Evolutionary conservation across 2,797 vertebrate species (phyloP).

Genomic region (Sternotherus odoratus): DNA sequence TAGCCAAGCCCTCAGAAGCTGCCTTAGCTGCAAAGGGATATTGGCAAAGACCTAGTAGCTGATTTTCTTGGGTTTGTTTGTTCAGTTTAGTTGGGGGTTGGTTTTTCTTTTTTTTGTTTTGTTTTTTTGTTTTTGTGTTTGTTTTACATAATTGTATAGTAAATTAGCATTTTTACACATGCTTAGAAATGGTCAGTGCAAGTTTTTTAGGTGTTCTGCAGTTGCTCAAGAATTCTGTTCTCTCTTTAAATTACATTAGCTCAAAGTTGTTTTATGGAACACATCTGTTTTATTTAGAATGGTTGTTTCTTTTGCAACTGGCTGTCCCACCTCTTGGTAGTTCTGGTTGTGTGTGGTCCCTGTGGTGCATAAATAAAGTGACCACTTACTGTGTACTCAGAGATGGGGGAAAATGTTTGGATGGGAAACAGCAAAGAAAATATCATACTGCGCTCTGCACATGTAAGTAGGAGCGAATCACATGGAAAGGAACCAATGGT

Average conservation of each 20-base stretch:
- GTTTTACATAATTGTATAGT: neutral
- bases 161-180: neutral
- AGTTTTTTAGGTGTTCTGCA: neutral
- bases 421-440: neutral
- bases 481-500: neutral
- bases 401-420: neutral
- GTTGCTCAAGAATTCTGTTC: neutral
- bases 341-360: rapidly evolving
- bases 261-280: neutral
- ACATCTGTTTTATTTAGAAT: neutral
- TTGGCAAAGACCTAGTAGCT: neutral
- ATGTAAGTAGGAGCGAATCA: neutral
- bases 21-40: neutral
- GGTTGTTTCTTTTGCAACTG: neutral
- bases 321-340: neutral
- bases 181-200: neutral
- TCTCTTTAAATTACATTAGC: neutral
- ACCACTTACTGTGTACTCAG: neutral
- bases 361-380: neutral
- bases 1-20: neutral
- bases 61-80: neutral
- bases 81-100: neutral
- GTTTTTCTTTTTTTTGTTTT: too few relatives aligned
- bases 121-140: neutral
- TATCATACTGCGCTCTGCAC: neutral